A percentile compares a stretch with the other conserved stretches of the same genome.
Conservation (phyloP, 2,113 vertebrate genomes). For the Clarias gariepinus region DNA sequence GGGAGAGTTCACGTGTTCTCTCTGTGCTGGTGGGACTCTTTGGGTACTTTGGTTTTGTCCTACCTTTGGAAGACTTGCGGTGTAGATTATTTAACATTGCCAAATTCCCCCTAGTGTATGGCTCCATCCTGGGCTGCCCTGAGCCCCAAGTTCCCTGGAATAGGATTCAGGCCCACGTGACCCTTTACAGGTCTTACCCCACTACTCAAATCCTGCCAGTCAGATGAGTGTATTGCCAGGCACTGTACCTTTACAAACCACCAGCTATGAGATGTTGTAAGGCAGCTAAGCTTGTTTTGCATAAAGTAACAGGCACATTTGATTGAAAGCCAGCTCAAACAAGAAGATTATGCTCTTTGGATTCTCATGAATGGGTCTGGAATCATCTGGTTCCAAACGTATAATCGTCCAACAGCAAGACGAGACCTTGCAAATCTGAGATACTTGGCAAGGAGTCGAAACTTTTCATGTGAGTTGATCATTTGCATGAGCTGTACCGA, state of each 20-base stretch:
- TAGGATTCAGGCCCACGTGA: too few relatives aligned
- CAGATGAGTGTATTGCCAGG: not conserved
- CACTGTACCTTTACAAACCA: not conserved
- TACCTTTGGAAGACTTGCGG: too few relatives aligned
- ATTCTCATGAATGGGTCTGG: not conserved
- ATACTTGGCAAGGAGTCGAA: not conserved
- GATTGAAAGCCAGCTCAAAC: not conserved
- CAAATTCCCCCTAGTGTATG: too few relatives aligned
- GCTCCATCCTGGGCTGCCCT: too few relatives aligned
- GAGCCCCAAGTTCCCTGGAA: too few relatives aligned
- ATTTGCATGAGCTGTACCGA: constrained; percentile 11
- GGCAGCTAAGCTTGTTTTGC: not conserved
- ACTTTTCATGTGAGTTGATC: not conserved
- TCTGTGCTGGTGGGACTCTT: too few relatives aligned
- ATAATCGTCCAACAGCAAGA: not conserved
- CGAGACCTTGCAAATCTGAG: not conserved
- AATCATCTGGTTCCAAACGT: not conserved
- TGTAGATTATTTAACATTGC: too few relatives aligned
- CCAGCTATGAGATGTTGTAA: not conserved
- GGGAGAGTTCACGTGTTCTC: too few relatives aligned
- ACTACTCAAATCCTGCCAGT: not conserved
- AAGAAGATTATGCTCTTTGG: not conserved
- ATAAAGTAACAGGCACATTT: not conserved
- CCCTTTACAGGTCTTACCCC: not conserved
- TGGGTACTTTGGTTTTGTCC: too few relatives aligned